Conservation (phyloP, 2,113 vertebrate genomes). For the Etia nguti region DNA sequence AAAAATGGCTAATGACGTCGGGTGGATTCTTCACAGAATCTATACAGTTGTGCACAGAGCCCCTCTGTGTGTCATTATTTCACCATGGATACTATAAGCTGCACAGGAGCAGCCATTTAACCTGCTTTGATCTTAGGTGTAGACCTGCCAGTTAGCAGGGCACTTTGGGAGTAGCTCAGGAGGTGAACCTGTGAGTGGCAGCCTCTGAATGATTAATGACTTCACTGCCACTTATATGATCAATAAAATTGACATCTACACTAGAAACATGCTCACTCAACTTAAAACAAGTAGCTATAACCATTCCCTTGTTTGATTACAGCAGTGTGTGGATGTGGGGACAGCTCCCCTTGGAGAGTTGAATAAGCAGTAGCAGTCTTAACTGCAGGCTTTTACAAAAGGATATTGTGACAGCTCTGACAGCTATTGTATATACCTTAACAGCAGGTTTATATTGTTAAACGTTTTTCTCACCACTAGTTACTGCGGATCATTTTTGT, state of each 20-base stretch:
- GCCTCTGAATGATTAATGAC: neutral
- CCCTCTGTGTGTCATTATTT: neutral
- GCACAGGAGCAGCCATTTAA: neutral
- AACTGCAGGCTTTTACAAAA: neutral
- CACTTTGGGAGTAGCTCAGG: neutral
- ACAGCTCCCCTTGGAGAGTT: neutral
- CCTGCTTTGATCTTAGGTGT: neutral
- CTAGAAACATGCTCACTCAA: neutral
- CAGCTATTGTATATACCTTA: neutral
- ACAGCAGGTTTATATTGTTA: neutral
- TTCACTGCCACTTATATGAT: slow-evolving; percentile 20
- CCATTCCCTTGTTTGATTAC: neutral
- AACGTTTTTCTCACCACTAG: neutral
- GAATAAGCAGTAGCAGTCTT: neutral
- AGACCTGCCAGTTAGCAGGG: neutral
- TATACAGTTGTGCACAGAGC: neutral
- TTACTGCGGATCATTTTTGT: neutral
- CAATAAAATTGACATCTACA: slow-evolving; percentile 29
- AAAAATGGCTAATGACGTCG: neutral
- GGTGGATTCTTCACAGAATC: neutral
- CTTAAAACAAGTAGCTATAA: neutral
- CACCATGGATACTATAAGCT: neutral
- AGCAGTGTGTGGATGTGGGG: neutral
- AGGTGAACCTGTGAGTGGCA: slow-evolving; percentile 18
- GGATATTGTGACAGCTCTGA: neutral